Base-by-base conservation (phyloP, 2,888 invertebrate genomes). In the Nemotelus pantherinus region DNA sequence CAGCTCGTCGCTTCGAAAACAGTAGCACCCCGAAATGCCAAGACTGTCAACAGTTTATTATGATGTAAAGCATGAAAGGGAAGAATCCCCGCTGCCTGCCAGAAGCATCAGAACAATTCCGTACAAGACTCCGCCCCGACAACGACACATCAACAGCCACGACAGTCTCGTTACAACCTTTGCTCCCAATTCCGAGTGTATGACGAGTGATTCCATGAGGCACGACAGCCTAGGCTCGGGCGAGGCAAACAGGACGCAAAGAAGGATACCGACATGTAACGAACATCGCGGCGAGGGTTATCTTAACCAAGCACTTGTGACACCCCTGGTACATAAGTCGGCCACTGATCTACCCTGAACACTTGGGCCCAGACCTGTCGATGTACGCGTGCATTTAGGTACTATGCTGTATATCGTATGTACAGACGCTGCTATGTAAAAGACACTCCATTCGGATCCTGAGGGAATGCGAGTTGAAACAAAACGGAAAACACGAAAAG, bases 251-350 rank as follows among this genome's bases (percentile, higher is more conserved):
- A n/a, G 48, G 50, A 6, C 48, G 47, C 47, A 71, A 57, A 60
- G 9, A 48, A 72, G 60, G 63, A 53, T 63, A 44, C 41, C 45
- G 74, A 67, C 77, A 53, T 79, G 77, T 74, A 79, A 67, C 74
- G 74, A 75, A 75, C 79, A 74, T 72, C 71, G 53, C 63, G 55
- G 58, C 74, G 74, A 74, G 74, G 74, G 74, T 75, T 74, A 72
- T 68, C 63, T 63, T 77, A 68, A 70, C 65, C 77, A 79, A 79
- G 74, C 74, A 77, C 77, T 79, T 79, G 77, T 67, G 77, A 79
- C 60, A 79, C 74, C 74, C 74, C 74, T 74, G 60, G 55, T 60
- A 74, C 48, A 74, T 60, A 74, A 74, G 50, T 60, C 74, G 74
- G 74, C 60, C 74, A 60, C 74, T 50, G 60, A 72, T 72, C 60